Conservation (phyloP, 2,113 vertebrate species). For the Neolamprologus fasciatus region DNA sequence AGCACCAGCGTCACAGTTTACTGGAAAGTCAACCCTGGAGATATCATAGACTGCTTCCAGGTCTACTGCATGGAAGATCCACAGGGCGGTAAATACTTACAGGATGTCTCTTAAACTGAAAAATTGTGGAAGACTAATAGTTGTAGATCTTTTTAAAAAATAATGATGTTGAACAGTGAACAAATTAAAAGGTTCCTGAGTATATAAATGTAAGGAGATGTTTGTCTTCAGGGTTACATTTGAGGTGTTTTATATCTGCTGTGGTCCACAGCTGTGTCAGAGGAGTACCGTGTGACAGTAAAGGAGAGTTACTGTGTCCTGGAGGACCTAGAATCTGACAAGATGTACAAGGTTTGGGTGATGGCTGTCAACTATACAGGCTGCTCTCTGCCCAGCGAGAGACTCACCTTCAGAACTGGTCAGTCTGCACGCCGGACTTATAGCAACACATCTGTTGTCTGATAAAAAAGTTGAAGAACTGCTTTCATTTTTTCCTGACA, state of each 20-base stretch:
- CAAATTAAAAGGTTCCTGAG: background rate
- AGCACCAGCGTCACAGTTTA: slow-evolving; percentile 87
- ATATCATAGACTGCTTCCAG: slow-evolving; percentile 91
- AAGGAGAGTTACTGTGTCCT: slow-evolving; percentile 94
- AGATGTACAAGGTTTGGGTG: slow-evolving; percentile 89
- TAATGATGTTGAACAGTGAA: background rate
- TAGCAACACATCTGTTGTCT: background rate
- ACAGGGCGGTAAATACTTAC: slow-evolving; percentile 68
- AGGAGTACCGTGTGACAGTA: slow-evolving; percentile 93
- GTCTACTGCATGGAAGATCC: slow-evolving; percentile 94
- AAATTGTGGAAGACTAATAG: background rate
- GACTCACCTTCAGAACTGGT: slow-evolving; percentile 88
- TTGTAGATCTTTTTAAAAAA: background rate
- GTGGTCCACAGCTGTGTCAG: slow-evolving; percentile 74
- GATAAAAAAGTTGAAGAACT: background rate
- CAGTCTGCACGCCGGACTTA: slow-evolving; percentile 22
- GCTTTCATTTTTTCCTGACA: background rate
- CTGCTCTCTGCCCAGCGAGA: slow-evolving; percentile 91
- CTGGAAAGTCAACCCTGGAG: slow-evolving; percentile 84
- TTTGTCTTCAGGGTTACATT: background rate
- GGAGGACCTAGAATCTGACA: slow-evolving; percentile 91
- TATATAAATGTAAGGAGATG: background rate
- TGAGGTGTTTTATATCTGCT: background rate
- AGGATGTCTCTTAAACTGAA: background rate
- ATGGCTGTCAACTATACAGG: slow-evolving; percentile 95